Conservation (phyloP, 2,888 invertebrate species). For the Pinctada fucata region DNA sequence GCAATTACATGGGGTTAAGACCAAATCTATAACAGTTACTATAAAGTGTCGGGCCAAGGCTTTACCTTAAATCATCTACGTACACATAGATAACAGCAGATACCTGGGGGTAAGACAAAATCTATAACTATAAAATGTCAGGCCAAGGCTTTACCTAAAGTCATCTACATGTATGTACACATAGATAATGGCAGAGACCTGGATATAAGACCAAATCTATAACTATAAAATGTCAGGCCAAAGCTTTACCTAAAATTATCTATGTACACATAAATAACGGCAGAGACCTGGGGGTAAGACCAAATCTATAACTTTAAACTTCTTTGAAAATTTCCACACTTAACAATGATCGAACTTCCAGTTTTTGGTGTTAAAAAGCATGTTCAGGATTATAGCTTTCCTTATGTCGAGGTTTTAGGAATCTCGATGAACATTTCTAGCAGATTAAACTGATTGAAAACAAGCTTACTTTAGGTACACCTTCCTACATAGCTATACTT, state of each 20-base stretch:
- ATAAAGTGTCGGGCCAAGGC: slow-evolving; percentile 83
- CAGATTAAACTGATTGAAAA: too few relatives aligned
- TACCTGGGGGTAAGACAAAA: slow-evolving; percentile 93
- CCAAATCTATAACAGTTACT: slow-evolving; percentile 84
- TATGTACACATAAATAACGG: slow-evolving; percentile 96
- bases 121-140: slow-evolving; percentile 85
- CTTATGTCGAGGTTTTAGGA: too few relatives aligned
- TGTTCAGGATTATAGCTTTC: too few relatives aligned
- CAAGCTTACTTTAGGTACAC: too few relatives aligned
- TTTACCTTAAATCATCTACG: slow-evolving; percentile 86
- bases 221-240: slow-evolving; percentile 82
- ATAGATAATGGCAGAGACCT: slow-evolving; percentile 96
- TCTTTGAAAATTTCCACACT: too few relatives aligned
- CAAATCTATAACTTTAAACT: slow-evolving; percentile 86
- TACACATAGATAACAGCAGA: slow-evolving; percentile 96
- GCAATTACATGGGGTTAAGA: slow-evolving; percentile 86
- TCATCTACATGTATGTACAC: slow-evolving; percentile 90
- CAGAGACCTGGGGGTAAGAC: slow-evolving; percentile 88
- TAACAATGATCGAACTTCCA: too few relatives aligned
- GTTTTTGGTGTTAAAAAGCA: too few relatives aligned
- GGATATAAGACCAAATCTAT: slow-evolving; percentile 85
- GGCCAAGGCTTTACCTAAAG: slow-evolving; percentile 83
- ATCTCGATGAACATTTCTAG: too few relatives aligned
- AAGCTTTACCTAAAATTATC: slow-evolving; percentile 84
- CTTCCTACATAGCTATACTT: too few relatives aligned